Evolutionary conservation across 2,113 vertebrate species (phyloP), one percentile per base, ranked within the genome.

Genomic region (Brachionichthys hirsutus): DNA sequence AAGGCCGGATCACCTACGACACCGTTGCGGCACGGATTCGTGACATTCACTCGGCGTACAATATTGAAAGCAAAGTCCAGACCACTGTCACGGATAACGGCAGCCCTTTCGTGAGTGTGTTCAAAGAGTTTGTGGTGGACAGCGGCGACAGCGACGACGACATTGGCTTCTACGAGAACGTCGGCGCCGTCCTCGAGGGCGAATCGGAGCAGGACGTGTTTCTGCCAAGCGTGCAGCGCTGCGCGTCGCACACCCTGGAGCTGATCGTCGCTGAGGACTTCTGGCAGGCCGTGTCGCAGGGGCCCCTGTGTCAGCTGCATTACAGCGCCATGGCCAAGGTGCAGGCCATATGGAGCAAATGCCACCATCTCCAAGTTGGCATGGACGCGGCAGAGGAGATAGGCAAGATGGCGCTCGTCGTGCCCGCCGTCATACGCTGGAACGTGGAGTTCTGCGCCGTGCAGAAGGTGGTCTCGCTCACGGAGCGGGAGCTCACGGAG

Each of bases 51-150:
- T 73, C 78, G 35, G 70, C 89, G 2, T 89, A 82, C 69, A 88
- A 82, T 15, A 82, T 90, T 0, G 89, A 91, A 14, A 83, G 75
- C 14, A 91, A 91, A 75, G 86, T 90, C 6, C 86, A 88, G 60
- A 88, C 88, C 44, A 86, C 87, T 0, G 77, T 90, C 43, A 85
- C 86, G 0, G 88, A 90, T 50, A 91, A 90, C 22, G 88, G 86
- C 57, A 90, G 89, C 74, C 87, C 82, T 12, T 87, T 90, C 9
- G 40, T 77, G 22, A 85, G 86, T 15, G 84, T 87, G 3, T 91
- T 91, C 64, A 85, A 78, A 15, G 89, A 91, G 80, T 90, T 90
- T 1, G 67, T 53, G 0, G 2, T 58, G 60, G 86, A 86, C 56
- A 17, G 47, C 13, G 56, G 75, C 16, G 87, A 88, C 1, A 79